Evolutionary conservation across 2,888 invertebrate genomes (phyloP).

Genomic region (Agrotis ipsilon): DNA sequence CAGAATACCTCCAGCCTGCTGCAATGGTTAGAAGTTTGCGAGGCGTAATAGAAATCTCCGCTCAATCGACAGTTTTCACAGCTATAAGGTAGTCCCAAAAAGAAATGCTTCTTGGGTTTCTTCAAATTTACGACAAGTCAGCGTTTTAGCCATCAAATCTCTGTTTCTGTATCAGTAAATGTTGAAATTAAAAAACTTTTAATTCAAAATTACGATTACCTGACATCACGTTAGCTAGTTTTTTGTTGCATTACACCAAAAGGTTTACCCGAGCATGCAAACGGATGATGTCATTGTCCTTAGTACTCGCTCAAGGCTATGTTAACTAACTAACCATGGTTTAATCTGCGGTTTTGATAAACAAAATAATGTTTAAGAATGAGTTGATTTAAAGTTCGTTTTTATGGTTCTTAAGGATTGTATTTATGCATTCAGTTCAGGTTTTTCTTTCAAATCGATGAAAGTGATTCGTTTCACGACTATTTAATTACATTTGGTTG

Average conservation of each 20-base stretch:
- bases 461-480: neutral
- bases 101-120: too few relatives aligned
- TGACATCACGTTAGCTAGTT: conserved; percentile 31
- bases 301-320: conserved; percentile 67
- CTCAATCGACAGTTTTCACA: too few relatives aligned
- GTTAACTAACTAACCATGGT: conserved; percentile 10
- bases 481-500: neutral
- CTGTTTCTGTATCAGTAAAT: conserved; percentile 4
- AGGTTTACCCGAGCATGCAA: conserved; percentile 65
- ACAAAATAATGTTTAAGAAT: conserved; percentile 14
- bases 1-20: too few relatives aligned
- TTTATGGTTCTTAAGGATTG: neutral
- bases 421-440: neutral
- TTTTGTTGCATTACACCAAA: conserved; percentile 57
- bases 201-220: conserved; percentile 10
- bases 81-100: too few relatives aligned
- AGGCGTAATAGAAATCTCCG: too few relatives aligned
- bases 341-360: conserved; percentile 19
- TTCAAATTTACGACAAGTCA: too few relatives aligned
- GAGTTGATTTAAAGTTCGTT: neutral
- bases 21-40: too few relatives aligned
- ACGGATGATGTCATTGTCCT: conserved; percentile 76
- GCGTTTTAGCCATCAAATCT: neutral
- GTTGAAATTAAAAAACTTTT: neutral
- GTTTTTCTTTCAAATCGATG: conserved; percentile 14